Base-by-base conservation (phyloP, 2,113 vertebrate species). In the Archocentrus centrarchus region DNA sequence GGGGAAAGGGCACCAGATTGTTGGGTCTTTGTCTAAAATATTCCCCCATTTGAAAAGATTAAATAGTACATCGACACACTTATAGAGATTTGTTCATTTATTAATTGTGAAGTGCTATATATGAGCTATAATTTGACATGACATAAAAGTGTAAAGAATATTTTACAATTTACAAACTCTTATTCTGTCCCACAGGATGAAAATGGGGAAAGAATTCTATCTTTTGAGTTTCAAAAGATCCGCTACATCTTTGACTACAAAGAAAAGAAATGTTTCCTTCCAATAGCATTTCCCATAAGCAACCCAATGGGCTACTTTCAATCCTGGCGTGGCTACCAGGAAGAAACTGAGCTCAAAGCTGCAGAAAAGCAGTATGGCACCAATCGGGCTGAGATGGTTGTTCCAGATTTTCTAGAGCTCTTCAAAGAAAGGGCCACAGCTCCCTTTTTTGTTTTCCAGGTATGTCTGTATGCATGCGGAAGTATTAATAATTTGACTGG, bases 401-500 rank as follows among this genome's bases (percentile, higher is more conserved):
- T 99, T 82, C 98, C 98, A 0, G 98, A 99, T 91, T 99, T 99
- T 93, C 94, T 98, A 17, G 97, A 98, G 83, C 97, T 99, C 17
- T 99, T 99, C 84, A 98, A 93, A 92, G 98, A 99, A 86, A 93
- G 98, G 89, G 98, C 98, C 66, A 99, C 98, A 0, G 98, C 98
- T 4, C 98, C 98, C 0, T 99, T 99, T 95, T 99, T 99, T 64
- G 97, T 99, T 76, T 99, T 99, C 86, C 98, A 99, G 98, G 98
- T 99, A 64, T 35, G 79, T 80, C 5, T 58, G 20, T 22, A 58
- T 73, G 5, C 58, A 9, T 58, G 24, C 75, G 6, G 79, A 64
- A 15, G 14, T 75, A 9, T 22, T n/a, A 30, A 7, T 9, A 20
- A 22, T 47, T 66, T 44, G 15, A n/a, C 7, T 14, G 15, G 7